Evolutionary conservation across 2,888 invertebrate species (phyloP), one percentile per base, ranked within the genome.

Genomic region (Phyto melanocephala): DNA sequence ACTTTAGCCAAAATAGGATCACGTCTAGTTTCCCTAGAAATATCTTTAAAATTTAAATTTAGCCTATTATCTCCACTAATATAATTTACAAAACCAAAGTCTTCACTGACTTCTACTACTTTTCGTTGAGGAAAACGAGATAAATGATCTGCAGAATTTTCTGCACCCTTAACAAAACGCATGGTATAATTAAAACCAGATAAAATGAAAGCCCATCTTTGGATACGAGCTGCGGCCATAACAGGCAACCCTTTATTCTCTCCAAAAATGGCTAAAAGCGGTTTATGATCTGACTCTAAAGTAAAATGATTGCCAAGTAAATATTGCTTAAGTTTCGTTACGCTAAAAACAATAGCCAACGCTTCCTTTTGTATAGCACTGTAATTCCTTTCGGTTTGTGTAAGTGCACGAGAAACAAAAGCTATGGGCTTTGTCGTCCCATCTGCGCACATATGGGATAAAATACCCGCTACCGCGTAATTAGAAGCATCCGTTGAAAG

Each of bases 401-500:
- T 52, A 4, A 85, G 45, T 0, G 79, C 45, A 6, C 83, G 50
- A 11, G 85, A 86, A 10, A 84, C 75, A 67, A 85, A 84, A n/a
- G 82, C 82, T n/a, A 85, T 81, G 2, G 85, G 85, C 17, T 68
- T 80, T 22, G 60, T 58, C 0, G 28, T 33, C 42, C 67, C 77
- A 13, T 71, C 54, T 54, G 37, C 47, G 11, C 28, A 33, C 6
- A 35, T 10, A 15, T 56, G 33, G 15, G 56, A 56, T 33, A 56
- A 35, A 17, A 85, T 76, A 13, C 78, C 85, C 20, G 78, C 80
- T 33, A 85, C 65, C n/a, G 80, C 83, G 24, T 60, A 10, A 33
- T n/a, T n/a, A n/a, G n/a, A n/a, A n/a, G n/a, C n/a, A n/a, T 86
- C 86, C 56, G 86, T 75, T 79, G 5, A 85, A 86, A 62, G 58